These are phyloP conservation scores for Fukomys damarensis DNA, from an alignment of 2,113 vertebrate genomes.

Conservation along the genomic window DNA sequence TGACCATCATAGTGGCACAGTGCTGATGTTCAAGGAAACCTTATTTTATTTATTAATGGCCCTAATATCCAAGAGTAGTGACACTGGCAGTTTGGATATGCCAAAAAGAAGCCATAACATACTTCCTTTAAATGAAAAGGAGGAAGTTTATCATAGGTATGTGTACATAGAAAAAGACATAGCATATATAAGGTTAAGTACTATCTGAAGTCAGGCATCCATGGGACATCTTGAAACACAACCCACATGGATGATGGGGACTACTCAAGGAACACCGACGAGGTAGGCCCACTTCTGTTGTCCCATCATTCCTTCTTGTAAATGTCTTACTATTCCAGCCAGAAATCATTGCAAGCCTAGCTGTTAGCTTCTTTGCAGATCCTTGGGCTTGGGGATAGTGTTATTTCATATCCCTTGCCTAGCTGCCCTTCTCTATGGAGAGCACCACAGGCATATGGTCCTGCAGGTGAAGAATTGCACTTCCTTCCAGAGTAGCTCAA, in stretches of 20 bases:
- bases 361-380: background rate
- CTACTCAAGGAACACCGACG: background rate
- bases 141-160: background rate
- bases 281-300: background rate
- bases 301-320: background rate
- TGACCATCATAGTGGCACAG: background rate
- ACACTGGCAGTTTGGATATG: background rate
- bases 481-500: background rate
- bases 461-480: accelerated
- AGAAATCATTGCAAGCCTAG: background rate
- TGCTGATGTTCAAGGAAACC: background rate
- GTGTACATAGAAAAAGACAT: too few relatives aligned
- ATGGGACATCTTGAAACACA: background rate
- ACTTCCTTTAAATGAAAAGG: background rate
- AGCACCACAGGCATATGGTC: background rate
- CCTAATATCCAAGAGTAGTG: background rate
- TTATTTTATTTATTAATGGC: background rate
- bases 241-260: background rate
- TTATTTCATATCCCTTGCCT: background rate
- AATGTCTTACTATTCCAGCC: background rate
- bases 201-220: background rate
- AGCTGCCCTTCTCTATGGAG: too few relatives aligned
- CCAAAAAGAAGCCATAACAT: background rate
- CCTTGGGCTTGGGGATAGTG: background rate
- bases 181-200: background rate